These are phyloP conservation scores for Caenorhabditis sp. DNA, from an alignment of 2,888 invertebrate genomes.

Conservation along the genomic window DNA sequence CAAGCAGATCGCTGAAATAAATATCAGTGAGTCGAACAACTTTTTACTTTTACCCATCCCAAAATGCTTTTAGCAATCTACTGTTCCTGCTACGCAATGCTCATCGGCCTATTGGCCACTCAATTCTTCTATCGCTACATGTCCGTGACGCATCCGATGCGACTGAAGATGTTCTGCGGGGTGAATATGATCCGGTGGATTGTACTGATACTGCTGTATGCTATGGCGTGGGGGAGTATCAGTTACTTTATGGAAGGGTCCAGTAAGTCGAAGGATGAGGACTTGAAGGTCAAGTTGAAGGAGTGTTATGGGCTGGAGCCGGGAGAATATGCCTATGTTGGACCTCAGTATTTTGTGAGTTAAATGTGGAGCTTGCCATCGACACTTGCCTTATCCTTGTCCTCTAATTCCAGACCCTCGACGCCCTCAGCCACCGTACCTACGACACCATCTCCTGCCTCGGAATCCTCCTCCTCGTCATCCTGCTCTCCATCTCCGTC, in stretches of 20 bases:
- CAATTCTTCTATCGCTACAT: constrained; percentile 57
- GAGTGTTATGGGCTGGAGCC: constrained; percentile 12
- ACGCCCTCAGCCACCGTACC: background rate
- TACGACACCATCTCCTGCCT: constrained; percentile 17
- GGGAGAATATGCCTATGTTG: constrained; percentile 16
- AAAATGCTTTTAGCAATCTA: constrained; percentile 51
- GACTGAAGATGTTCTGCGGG: constrained; percentile 7
- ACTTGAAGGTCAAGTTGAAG: constrained; percentile 8
- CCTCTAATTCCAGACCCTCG: background rate
- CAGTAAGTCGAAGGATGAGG: constrained; percentile 13
- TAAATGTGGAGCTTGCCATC: background rate
- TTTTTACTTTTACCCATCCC: background rate
- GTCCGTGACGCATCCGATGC: constrained; percentile 25
- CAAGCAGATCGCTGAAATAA: background rate
- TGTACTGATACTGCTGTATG: background rate
- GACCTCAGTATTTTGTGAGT: constrained; percentile 33
- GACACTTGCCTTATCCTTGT: background rate
- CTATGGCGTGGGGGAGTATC: constrained; percentile 18
- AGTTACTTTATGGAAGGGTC: constrained; percentile 46
- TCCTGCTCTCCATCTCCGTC: constrained; percentile 12
- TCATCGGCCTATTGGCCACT: constrained; percentile 24
- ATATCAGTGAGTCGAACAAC: constrained; percentile 3
- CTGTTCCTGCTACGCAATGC: constrained; percentile 54
- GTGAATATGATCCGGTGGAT: constrained; percentile 9
- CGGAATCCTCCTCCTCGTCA: constrained; percentile 23